Conservation (phyloP, 2,888 invertebrate species). For the Plagodis pulveraria region DNA sequence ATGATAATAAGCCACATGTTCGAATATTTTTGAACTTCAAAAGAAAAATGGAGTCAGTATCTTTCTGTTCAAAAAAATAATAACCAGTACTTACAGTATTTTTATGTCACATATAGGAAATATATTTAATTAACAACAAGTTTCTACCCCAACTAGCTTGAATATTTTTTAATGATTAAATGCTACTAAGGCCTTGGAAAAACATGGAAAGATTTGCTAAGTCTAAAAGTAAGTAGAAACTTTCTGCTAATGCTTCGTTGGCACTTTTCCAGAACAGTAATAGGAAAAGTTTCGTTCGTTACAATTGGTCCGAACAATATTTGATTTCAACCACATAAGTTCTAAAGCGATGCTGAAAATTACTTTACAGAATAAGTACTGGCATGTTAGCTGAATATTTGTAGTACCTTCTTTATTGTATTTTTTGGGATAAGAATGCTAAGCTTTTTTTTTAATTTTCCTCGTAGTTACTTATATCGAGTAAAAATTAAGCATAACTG, state of each 20-base stretch:
- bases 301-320: conserved; percentile 40
- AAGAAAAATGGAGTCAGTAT: no score
- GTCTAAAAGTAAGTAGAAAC: conserved; percentile 39
- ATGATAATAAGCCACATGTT: conserved; percentile 53
- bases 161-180: no score
- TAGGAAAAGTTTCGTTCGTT: conserved; percentile 52
- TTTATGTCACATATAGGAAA: no score
- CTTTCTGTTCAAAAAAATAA: no score
- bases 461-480: no score
- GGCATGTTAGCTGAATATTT: neutral
- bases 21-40: conserved; percentile 27
- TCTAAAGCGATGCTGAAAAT: conserved; percentile 17
- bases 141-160: no score
- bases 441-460: neutral
- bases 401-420: neutral
- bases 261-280: conserved; percentile 52
- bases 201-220: conserved; percentile 26
- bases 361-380: conserved; percentile 17
- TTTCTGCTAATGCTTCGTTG: conserved; percentile 46
- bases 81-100: no score
- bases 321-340: conserved; percentile 39
- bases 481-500: no score
- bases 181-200: neutral
- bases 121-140: no score
- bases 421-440: neutral